These are phyloP conservation scores for Caenorhabditis afra DNA, from an alignment of 2,888 invertebrate genomes.

Conservation along the genomic window DNA sequence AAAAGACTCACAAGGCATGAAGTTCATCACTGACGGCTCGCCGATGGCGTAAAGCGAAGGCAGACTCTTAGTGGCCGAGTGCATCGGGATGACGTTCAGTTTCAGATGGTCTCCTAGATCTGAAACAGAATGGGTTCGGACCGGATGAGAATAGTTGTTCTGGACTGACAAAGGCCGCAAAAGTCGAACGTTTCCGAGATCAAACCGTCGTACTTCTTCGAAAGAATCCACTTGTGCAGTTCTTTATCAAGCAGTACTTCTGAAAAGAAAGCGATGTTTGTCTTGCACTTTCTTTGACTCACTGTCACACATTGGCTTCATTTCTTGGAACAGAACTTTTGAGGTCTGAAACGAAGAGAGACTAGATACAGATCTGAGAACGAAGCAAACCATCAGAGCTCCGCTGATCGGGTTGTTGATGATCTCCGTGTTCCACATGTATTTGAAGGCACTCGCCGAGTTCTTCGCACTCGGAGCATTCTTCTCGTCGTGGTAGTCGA, in stretches of 20 bases:
- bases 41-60: slow-evolving; percentile 42
- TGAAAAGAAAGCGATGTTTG: slow-evolving; percentile 12
- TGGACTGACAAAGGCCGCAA: slow-evolving; percentile 36
- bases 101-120: slow-evolving; percentile 46
- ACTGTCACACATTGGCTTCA: slow-evolving; percentile 45
- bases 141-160: background rate
- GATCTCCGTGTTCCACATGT: slow-evolving; percentile 40
- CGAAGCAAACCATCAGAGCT: slow-evolving; percentile 21
- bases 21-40: slow-evolving; percentile 39
- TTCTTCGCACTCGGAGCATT: slow-evolving; percentile 17
- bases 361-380: background rate
- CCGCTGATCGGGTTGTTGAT: slow-evolving; percentile 39
- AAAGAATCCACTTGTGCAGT: slow-evolving; percentile 39
- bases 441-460: slow-evolving; percentile 45
- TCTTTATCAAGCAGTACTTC: slow-evolving; percentile 34
- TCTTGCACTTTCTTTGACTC: background rate
- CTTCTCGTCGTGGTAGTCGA: slow-evolving; percentile 32
- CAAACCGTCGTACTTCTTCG: slow-evolving; percentile 37
- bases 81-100: slow-evolving; percentile 44
- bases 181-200: slow-evolving; percentile 51
- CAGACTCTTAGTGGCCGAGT: slow-evolving; percentile 28
- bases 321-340: slow-evolving; percentile 22
- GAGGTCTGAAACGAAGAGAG: slow-evolving; percentile 24
- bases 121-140: no score
- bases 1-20: slow-evolving; percentile 42